Percentiles rank a stretch among this genome's conserved stretches.
These are phyloP conservation scores for Eudyptes chrysolophus DNA, from an alignment of 2,113 vertebrate genomes.

Conservation along the genomic window DNA sequence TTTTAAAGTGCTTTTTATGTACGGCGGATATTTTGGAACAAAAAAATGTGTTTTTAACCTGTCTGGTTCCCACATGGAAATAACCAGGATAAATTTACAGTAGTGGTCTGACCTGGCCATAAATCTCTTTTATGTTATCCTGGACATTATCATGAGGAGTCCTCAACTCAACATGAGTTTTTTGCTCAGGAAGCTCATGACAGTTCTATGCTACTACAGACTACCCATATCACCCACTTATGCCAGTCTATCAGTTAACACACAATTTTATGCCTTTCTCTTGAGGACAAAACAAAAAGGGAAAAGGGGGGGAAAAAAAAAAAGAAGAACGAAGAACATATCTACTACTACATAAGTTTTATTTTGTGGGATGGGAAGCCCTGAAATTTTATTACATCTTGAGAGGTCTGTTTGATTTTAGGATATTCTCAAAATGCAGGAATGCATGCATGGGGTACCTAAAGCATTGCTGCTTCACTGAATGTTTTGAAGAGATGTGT, in stretches of 20 bases:
- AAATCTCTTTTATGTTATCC: background rate
- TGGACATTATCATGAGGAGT: background rate
- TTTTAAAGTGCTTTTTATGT: background rate
- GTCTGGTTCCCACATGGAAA: background rate
- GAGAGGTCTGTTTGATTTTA: background rate
- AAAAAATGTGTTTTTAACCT: background rate
- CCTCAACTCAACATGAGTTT: background rate
- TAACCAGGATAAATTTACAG: background rate
- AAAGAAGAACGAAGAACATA: background rate
- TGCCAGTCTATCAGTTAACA: background rate
- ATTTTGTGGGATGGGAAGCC: background rate
- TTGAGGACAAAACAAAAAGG: fast-evolving
- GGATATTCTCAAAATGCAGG: background rate
- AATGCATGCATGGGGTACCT: background rate
- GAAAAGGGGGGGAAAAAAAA: fast-evolving
- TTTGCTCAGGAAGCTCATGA: background rate
- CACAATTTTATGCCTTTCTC: background rate
- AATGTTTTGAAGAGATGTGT: background rate
- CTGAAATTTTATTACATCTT: background rate
- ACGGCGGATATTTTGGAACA: background rate
- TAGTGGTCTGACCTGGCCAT: background rate
- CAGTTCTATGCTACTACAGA: background rate
- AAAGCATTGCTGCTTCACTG: background rate
- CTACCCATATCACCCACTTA: background rate
- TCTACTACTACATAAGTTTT: background rate